These are phyloP conservation scores for Pimpla rufipes DNA, from an alignment of 2,888 invertebrate genomes.

Conservation along the genomic window DNA sequence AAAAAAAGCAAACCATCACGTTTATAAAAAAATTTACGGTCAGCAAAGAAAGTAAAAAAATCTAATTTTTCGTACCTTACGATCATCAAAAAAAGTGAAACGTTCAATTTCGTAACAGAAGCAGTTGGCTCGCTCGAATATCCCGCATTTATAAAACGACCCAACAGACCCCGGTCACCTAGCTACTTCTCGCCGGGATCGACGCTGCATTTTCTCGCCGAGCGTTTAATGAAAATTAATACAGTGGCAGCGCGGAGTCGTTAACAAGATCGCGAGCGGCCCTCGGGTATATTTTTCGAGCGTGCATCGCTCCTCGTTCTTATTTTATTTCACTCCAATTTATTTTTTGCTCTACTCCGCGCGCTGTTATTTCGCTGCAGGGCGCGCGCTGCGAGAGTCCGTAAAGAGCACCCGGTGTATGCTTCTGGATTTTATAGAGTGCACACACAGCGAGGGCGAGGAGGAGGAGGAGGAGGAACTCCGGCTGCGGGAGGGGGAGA, in stretches of 20 bases:
- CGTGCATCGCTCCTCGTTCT: slow-evolving; percentile 21
- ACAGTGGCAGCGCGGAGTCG: slow-evolving; percentile 20
- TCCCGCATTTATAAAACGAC: no score
- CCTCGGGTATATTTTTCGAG: neutral
- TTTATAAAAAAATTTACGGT: no score
- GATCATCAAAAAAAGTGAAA: no score
- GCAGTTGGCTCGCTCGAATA: no score
- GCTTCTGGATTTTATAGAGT: slow-evolving; percentile 48
- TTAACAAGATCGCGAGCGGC: neutral
- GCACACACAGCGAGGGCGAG: slow-evolving; percentile 27
- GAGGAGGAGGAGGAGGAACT: neutral
- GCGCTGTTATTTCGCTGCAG: slow-evolving; percentile 49
- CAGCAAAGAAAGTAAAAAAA: no score
- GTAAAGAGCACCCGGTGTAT: slow-evolving; percentile 16
- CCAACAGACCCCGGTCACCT: no score
- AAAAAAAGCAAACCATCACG: no score
- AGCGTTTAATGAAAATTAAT: slow-evolving; percentile 51
- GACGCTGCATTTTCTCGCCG: neutral
- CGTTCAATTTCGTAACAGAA: no score
- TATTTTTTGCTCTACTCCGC: slow-evolving; percentile 22
- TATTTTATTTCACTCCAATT: slow-evolving; percentile 38
- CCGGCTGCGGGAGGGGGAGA: slow-evolving; percentile 24
- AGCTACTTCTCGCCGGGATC: no score
- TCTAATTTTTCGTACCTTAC: no score
- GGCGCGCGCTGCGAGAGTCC: neutral